Evolutionary conservation across 1,140 invertebrate genomes (phyloP), one percentile per base, ranked within the genome.

Genomic region (Drosophila truncata): DNA sequence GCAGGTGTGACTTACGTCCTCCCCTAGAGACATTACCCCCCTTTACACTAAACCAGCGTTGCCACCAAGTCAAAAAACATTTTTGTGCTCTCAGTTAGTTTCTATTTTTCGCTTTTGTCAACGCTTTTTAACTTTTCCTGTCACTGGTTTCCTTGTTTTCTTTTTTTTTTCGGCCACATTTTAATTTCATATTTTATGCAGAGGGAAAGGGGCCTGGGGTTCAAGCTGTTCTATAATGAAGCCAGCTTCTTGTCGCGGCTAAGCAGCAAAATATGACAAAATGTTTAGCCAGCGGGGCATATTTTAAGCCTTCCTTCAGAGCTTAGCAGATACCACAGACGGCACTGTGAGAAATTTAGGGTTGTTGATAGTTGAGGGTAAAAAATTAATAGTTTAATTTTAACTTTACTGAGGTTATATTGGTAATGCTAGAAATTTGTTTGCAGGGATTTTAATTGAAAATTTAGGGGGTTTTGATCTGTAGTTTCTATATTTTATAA

Each of bases 181-280:
- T 82, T 82, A 82, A 82, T 82, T 78, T 78, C 62, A 82, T 82
- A 82, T 71, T 79, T 79, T 79, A 79, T 79, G 77, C 66, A 78
- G 18, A 13, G 33, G 16, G 3, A 3, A 10, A n/a, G 9, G 14
- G 7, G 44, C 3, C n/a, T 29, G 16, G 63, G 31, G 13, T 29
- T 42, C 44, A 69, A 79, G 71, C 80, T 74, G 64, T 67, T 75
- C 44, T 60, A 83, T 79, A 83, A 83, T 83, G 81, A 83, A 83
- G 76, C 64, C 66, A 80, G 76, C 65, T 71, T 83, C 70, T 76
- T 83, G 62, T 52, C 60, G 71, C 58, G 62, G 72, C 80, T 84
- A 70, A 82, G 80, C 69, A 66, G 65, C 35, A 72, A 84, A 80
- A 77, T 83, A 82, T 82, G 80, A 82, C 80, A 82, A 82, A 82